Base-by-base conservation (phyloP, 2,888 invertebrate species). In the Mycalesis mineus region DNA sequence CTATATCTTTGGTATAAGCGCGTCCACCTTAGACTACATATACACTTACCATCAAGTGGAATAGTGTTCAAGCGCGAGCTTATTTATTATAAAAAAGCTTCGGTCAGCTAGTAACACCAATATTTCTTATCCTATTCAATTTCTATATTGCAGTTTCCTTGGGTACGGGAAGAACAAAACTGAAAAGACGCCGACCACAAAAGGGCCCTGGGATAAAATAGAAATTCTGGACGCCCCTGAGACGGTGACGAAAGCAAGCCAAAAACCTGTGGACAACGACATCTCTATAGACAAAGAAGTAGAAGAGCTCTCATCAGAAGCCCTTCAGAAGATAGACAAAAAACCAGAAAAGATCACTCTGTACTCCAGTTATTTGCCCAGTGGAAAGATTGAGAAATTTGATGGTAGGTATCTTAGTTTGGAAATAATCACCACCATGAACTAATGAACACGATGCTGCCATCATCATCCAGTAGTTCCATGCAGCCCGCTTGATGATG, bases 301-400 rank as follows among this genome's bases (percentile, higher is more conserved):
- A 0, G 89, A 89, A 65, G 86, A 88, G 61, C 57, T 89, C 0
- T 82, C 86, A 0, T 62, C 67, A 0, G 84, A 83, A 39, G 77
- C 72, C 0, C 15, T 75, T 0, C 75, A 68, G 17, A 84, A 77
- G 62, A 48, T 52, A 0, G 77, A 76, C 0, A 80, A 73, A 37
- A 88, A 86, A 70, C 89, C 89, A 0, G 89, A 89, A 57, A 89
- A 88, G 58, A 66, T 88, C 3, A 77, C 74, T 0, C 60, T 86
- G 0, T 85, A 74, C 47, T 78, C 82, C 0, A 82, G 71, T 33
- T 83, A 84, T 54, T 64, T 84, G 45, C 82, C 84, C 1, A 49
- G 63, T 0, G 65, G 49, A 57, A 60, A 31, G 71, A 55, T 60
- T 40, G 62, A 68, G 15, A 42, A 31, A 7, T 17, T 52, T 13